phyloP scores from a whole-genome alignment of 2,113 vertebrate genomes.

The Stegostoma tigrinum region DNA sequence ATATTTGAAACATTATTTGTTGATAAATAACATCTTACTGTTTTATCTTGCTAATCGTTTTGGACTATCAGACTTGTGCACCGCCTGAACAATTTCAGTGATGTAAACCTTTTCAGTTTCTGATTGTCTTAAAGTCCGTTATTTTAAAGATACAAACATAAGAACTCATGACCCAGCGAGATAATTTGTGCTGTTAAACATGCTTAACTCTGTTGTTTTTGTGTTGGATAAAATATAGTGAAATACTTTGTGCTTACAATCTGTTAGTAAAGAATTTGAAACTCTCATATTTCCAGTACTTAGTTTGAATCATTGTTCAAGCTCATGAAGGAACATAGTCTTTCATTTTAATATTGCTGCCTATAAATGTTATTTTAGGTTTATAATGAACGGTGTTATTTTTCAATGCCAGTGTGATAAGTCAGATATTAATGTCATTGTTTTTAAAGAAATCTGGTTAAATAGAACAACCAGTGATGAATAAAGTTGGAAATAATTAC shows the following conservation, averaged over 20 bases:
- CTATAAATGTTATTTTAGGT: not conserved
- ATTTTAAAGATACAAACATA: not conserved
- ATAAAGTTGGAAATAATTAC: not conserved
- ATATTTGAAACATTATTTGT: not conserved
- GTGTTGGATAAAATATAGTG: not conserved
- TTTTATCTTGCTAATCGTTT: not conserved
- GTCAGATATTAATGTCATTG: no score
- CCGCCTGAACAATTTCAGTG: not conserved
- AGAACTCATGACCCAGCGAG: not conserved
- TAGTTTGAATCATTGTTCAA: not conserved
- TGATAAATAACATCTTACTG: not conserved
- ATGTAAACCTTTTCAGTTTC: not conserved
- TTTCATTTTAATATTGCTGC: not conserved
- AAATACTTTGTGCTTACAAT: not conserved
- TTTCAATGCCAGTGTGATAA: not conserved
- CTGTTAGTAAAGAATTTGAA: not conserved
- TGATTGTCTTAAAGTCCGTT: not conserved
- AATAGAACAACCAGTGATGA: not conserved
- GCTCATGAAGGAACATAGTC: not conserved
- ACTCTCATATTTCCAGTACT: not conserved
- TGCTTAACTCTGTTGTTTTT: not conserved
- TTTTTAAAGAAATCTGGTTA: not conserved
- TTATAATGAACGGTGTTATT: not conserved
- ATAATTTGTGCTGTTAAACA: not conserved
- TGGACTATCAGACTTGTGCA: not conserved